Evolutionary conservation across 2,113 vertebrate genomes (phyloP), one percentile per base, ranked within the genome.

Genomic region (Anarhynchus alexandrinus): DNA sequence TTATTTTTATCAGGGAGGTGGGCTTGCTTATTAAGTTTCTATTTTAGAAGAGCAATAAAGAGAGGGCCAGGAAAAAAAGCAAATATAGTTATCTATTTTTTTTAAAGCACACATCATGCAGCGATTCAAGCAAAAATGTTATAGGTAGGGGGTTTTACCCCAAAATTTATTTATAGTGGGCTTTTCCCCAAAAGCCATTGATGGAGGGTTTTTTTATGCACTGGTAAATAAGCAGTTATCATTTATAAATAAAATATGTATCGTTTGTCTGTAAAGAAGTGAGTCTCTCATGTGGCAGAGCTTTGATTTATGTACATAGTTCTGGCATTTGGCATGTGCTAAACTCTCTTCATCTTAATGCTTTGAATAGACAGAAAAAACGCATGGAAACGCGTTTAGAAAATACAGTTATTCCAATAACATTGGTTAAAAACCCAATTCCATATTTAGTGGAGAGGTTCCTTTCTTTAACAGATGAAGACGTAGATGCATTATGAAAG

Each of bases 91-190:
- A n/a, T 32, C 7, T 57, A 0, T 2, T 8, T 16, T 45, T 92
- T 74, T 76, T 49, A 42, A 62, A 81, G 27, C 12, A 49, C 4
- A 3, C 1, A 0, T 67, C 1, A 0, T n/a, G 11, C 10, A 69
- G 47, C 72, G 43, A 72, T 22, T 40, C 0, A 42, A 88, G 20
- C 40, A 62, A 69, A 76, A 57, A 79, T 70, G 36, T 73, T 74
- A 10, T 1, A 26, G 18, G 18, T 86, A 19, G 5, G 14, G 3
- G 5, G 4, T 32, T 43, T 93, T 90, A 49, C 29, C 57, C 16
- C 27, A 4, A 12, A 30, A 78, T 38, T 29, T 74, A 36, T 76
- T 59, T 76, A 42, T 26, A 36, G 47, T 78, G 12, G 5, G 22
- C 38, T 95, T 86, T 86, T 69, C 22, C 17, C 27, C 25, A 6